These are phyloP conservation scores for Zygothrica quintamaculata DNA, from an alignment of 2,888 invertebrate species.

Conservation along the genomic window DNA sequence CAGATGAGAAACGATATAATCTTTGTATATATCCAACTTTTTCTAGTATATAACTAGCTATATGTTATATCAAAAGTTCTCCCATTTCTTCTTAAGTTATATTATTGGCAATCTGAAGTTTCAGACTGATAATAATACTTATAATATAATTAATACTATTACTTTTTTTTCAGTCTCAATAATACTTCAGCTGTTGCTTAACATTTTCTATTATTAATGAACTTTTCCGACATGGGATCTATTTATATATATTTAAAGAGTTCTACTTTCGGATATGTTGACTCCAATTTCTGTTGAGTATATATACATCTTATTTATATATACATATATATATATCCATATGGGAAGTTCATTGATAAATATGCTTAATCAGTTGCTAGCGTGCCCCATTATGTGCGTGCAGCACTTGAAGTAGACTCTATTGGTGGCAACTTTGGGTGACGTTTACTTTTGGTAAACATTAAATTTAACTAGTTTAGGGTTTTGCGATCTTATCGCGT, in stretches of 20 bases:
- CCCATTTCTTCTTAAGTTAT: no score
- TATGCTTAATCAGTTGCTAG: slow-evolving; percentile 22
- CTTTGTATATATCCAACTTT: no score
- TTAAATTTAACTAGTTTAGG: slow-evolving; percentile 18
- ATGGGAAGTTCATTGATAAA: slow-evolving; percentile 42
- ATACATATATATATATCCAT: neutral
- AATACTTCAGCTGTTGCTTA: no score
- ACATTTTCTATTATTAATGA: slow-evolving; percentile 20
- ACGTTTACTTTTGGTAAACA: slow-evolving; percentile 19
- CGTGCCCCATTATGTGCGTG: slow-evolving; percentile 32
- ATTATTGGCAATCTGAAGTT: no score
- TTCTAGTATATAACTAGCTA: no score
- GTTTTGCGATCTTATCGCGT: slow-evolving; percentile 46
- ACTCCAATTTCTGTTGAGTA: slow-evolving; percentile 14
- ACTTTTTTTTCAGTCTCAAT: no score
- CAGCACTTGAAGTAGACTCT: slow-evolving; percentile 9
- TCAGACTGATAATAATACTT: no score
- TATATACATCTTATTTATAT: neutral
- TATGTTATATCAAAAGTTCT: no score
- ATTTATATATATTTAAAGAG: slow-evolving; percentile 31
- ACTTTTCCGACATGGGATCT: slow-evolving; percentile 7
- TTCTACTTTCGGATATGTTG: slow-evolving; percentile 1
- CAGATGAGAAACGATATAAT: no score
- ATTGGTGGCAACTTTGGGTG: neutral
- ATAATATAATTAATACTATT: no score